Conservation (phyloP, 2,888 invertebrate genomes). For the Coenonympha arcania region DNA sequence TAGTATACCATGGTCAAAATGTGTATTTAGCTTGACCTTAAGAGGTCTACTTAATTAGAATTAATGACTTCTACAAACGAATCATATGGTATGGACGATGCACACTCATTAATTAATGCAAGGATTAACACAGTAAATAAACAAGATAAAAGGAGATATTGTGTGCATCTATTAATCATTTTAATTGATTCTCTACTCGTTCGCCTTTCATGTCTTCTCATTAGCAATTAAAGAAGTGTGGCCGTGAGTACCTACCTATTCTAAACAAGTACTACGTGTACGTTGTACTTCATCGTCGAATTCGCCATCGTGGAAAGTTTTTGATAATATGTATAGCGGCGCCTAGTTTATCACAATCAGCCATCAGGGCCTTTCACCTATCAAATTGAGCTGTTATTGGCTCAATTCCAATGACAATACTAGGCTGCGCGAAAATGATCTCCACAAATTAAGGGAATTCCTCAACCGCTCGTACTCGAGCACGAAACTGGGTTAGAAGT, state of each 20-base stretch:
- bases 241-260: not conserved
- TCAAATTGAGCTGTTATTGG: too few relatives aligned
- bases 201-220: not conserved
- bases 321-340: too few relatives aligned
- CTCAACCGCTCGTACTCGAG: too few relatives aligned
- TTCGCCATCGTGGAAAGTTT: not conserved
- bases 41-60: constrained; percentile 3
- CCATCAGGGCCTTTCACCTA: too few relatives aligned
- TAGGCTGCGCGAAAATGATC: too few relatives aligned
- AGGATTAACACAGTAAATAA: not conserved
- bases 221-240: not conserved
- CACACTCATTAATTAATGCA: not conserved
- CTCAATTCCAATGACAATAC: too few relatives aligned
- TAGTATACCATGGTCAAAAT: too few relatives aligned
- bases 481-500: too few relatives aligned
- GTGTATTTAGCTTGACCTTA: not conserved
- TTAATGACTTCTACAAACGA: constrained; percentile 1
- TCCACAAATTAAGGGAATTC: too few relatives aligned
- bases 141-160: constrained; percentile 1
- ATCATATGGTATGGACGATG: not conserved
- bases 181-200: constrained; percentile 4
- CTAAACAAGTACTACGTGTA: too few relatives aligned
- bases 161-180: constrained; percentile 5
- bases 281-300: not conserved
- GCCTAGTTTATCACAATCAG: too few relatives aligned